phyloP scores from a whole-genome alignment of 2,888 invertebrate species.

The Leptinotarsa juncta region DNA sequence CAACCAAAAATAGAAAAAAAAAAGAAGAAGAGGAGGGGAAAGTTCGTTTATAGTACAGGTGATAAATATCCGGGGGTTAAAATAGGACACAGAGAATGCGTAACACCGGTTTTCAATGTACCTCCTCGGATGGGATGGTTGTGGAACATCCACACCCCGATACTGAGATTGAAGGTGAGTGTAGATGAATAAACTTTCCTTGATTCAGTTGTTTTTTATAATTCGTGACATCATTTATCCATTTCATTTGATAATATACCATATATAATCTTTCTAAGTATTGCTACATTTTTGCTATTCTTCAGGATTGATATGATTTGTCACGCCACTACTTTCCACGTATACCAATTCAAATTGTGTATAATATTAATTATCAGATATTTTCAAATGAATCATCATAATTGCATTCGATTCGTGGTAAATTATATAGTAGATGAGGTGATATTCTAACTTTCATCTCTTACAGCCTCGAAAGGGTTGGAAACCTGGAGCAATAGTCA shows the following conservation, averaged over 20 bases:
- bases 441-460: neutral
- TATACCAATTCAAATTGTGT: too few species aligned
- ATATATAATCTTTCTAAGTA: too few species aligned
- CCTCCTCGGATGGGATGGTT: slow-evolving; percentile 78
- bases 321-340: too few species aligned
- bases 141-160: slow-evolving; percentile 67
- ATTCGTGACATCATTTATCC: too few species aligned
- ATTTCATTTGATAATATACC: too few species aligned
- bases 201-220: too few species aligned
- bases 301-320: too few species aligned
- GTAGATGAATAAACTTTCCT: neutral
- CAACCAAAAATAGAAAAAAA: slow-evolving; percentile 14
- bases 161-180: slow-evolving; percentile 53
- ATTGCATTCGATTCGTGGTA: too few species aligned
- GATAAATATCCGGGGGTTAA: slow-evolving; percentile 68
- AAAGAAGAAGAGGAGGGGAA: slow-evolving; percentile 43
- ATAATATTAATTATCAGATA: too few species aligned
- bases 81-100: slow-evolving; percentile 71
- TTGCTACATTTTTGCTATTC: too few species aligned
- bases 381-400: too few species aligned
- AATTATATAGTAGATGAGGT: too few species aligned
- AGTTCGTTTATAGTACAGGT: slow-evolving; percentile 53
- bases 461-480: slow-evolving; percentile 68
- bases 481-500: slow-evolving; percentile 71
- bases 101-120: slow-evolving; percentile 68